These are phyloP conservation scores for Tolmerus cingulatus DNA, from an alignment of 2,888 invertebrate genomes.

Conservation along the genomic window DNA sequence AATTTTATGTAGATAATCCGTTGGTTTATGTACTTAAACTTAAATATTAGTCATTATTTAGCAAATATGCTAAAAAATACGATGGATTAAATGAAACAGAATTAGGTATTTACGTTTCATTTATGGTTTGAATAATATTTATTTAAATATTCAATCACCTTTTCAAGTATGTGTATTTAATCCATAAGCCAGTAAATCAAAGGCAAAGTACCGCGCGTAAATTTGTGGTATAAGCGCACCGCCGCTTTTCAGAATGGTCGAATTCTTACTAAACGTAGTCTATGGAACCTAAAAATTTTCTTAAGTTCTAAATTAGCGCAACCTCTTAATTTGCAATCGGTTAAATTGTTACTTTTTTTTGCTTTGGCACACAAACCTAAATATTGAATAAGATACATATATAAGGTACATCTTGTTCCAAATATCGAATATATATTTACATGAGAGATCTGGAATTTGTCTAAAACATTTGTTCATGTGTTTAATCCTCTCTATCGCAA, in stretches of 20 bases:
- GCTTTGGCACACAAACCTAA: not conserved
- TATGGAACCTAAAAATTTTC: not conserved
- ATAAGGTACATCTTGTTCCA: not conserved
- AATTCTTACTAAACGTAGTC: not conserved
- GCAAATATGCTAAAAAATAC: not conserved
- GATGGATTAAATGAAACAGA: not conserved
- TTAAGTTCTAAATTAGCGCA: not conserved
- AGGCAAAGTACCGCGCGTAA: no score
- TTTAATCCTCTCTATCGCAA: not conserved
- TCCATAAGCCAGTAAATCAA: no score
- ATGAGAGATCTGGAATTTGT: not conserved
- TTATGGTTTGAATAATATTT: no score
- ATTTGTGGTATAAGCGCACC: not conserved
- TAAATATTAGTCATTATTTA: not conserved
- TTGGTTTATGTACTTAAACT: not conserved
- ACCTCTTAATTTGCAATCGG: not conserved
- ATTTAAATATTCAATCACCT: no score
- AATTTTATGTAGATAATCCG: not conserved
- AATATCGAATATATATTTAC: not conserved
- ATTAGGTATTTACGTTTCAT: no score
- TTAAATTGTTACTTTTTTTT: not conserved
- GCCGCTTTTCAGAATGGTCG: not conserved
- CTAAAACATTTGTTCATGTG: not conserved
- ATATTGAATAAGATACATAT: not conserved
- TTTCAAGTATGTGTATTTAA: no score